A percentile compares a stretch with the other conserved stretches of the same genome.
Evolutionary conservation across 37 sponge, comb jelly and placozoan genomes (phyloP).

Genomic region (Bolinopsis microptera): DNA sequence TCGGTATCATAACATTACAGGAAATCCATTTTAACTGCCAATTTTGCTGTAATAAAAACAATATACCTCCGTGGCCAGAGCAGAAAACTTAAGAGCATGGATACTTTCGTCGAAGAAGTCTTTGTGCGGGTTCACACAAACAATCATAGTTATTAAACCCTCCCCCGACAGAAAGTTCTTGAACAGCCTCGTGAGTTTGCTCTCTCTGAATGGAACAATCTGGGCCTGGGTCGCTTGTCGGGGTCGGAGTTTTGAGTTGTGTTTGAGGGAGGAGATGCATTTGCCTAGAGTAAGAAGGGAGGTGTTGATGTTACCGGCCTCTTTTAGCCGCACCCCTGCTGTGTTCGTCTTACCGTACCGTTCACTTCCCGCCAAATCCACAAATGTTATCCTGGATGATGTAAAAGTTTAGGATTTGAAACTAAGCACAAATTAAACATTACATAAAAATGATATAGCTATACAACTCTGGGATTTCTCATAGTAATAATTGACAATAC

Average conservation of each 20-base stretch:
- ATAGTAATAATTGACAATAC: too few species aligned
- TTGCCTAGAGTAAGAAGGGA: constrained; percentile 81
- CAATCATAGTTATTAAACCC: constrained; percentile 85
- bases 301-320: constrained; percentile 91
- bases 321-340: constrained; percentile 75
- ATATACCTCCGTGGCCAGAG: constrained; percentile 82
- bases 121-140: constrained; percentile 74
- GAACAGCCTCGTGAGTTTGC: constrained; percentile 84
- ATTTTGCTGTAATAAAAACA: too few species aligned
- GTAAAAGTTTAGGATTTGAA: not conserved
- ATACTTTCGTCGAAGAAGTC: constrained; percentile 83
- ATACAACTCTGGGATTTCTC: too few species aligned
- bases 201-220: constrained; percentile 84
- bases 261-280: constrained; percentile 83
- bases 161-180: constrained; percentile 86
- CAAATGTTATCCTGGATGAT: constrained; percentile 77
- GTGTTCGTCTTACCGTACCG: constrained; percentile 78
- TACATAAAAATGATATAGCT: too few species aligned
- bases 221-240: constrained; percentile 58
- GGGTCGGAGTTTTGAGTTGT: constrained; percentile 70
- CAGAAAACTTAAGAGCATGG: constrained; percentile 81
- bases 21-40: too few species aligned
- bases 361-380: constrained; percentile 94
- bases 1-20: too few species aligned
- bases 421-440: too few species aligned